These are phyloP conservation scores for Chiloscyllium plagiosum DNA, from an alignment of 2,113 vertebrate species.

Conservation along the genomic window DNA sequence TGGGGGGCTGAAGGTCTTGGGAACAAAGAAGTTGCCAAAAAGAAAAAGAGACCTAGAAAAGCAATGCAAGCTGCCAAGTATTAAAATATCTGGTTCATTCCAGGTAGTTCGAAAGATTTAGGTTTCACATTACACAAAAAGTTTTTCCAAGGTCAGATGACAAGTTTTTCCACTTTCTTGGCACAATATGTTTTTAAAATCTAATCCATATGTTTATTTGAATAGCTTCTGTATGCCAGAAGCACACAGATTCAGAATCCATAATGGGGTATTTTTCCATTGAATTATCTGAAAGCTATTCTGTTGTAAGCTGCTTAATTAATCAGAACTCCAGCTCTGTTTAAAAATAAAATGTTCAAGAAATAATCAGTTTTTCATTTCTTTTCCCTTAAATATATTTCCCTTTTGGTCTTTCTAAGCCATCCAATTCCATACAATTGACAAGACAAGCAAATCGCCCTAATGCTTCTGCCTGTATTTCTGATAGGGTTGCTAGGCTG, in stretches of 20 bases:
- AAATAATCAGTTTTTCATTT: not conserved
- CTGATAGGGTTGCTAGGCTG: not conserved
- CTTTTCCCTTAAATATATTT: not conserved
- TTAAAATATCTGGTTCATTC: not conserved
- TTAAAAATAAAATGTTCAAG: not conserved
- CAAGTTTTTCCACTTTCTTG: conserved; percentile 1
- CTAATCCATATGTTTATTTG: not conserved
- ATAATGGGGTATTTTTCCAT: not conserved
- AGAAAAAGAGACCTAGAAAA: not conserved
- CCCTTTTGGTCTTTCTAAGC: not conserved
- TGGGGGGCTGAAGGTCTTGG: conserved; percentile 14
- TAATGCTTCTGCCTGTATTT: not conserved
- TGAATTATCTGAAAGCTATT: not conserved
- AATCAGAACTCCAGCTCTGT: not conserved
- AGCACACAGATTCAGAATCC: not conserved
- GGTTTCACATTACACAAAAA: conserved; percentile 8
- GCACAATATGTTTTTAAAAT: not conserved
- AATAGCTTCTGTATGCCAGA: not conserved
- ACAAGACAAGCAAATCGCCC: not conserved
- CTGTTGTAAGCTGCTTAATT: not conserved
- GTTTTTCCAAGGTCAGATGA: conserved; percentile 9
- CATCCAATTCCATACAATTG: not conserved
- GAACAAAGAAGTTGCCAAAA: conserved; percentile 36
- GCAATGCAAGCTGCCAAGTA: conserved; percentile 5
- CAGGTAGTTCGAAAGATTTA: conserved; percentile 6